phyloP scores from a whole-genome alignment of 2,797 vertebrate species.

The Propithecus perrieri region DNA sequence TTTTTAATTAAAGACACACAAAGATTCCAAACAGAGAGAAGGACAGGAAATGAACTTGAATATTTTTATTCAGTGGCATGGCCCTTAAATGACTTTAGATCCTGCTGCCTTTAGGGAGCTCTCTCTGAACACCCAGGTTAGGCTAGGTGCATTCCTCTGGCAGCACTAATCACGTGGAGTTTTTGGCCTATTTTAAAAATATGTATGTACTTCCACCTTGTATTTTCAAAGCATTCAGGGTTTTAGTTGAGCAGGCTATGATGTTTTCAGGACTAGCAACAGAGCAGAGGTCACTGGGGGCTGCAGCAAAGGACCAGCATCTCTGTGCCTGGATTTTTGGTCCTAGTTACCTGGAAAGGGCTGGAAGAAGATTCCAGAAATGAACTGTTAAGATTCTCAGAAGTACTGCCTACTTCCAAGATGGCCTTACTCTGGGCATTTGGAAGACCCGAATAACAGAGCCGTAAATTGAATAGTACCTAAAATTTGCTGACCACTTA shows the following conservation, averaged over 20 bases:
- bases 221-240: background rate
- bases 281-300: background rate
- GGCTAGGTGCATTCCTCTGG: background rate
- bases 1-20: slow-evolving; percentile 48
- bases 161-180: background rate
- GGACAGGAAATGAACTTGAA: background rate
- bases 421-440: background rate
- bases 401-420: background rate
- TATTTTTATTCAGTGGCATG: background rate
- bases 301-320: background rate
- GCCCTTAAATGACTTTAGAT: background rate
- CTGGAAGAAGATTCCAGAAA: background rate
- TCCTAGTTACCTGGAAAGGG: background rate
- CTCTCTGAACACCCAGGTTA: background rate
- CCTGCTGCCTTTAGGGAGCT: background rate
- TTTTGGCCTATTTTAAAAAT: background rate
- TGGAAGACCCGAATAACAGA: background rate
- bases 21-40: background rate
- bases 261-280: background rate
- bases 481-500: slow-evolving; percentile 38
- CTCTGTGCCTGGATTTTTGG: background rate
- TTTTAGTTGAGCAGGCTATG: background rate
- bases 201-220: background rate
- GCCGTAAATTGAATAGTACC: background rate
- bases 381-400: background rate